Conservation (phyloP, 2,888 invertebrate genomes). For the Heliconius erato region DNA sequence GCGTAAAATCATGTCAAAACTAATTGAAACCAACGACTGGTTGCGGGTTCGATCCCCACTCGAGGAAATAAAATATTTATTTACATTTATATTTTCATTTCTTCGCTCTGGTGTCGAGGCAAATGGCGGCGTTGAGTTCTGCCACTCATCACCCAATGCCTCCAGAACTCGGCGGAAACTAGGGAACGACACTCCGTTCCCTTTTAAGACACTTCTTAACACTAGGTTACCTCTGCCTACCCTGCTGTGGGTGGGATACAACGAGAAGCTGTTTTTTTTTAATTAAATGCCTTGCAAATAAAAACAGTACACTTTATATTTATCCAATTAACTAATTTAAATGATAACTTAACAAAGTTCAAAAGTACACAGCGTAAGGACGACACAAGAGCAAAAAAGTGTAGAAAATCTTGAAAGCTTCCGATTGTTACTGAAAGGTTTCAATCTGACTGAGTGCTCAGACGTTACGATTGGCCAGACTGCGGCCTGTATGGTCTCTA, state of each 20-base stretch:
- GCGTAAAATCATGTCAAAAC: too few relatives aligned
- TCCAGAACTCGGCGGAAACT: too few relatives aligned
- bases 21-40: too few relatives aligned
- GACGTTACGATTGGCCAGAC: conserved; percentile 53
- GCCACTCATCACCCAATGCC: too few relatives aligned
- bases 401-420: conserved; percentile 72
- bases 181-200: too few relatives aligned
- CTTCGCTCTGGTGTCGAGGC: too few relatives aligned
- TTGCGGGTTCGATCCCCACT: too few relatives aligned
- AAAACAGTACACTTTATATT: not conserved
- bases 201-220: too few relatives aligned
- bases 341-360: not conserved
- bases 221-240: not conserved
- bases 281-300: too few relatives aligned
- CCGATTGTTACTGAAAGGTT: conserved; percentile 69
- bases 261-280: not conserved
- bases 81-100: too few relatives aligned
- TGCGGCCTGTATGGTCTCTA: conserved; percentile 30
- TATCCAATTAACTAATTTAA: conserved; percentile 9
- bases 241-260: not conserved
- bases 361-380: conserved; percentile 45
- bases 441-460: conserved; percentile 77
- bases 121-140: too few relatives aligned
- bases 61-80: too few relatives aligned
- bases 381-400: conserved; percentile 61